phyloP scores from a whole-genome alignment of 2,888 invertebrate genomes.

The Drosophila incognita region DNA sequence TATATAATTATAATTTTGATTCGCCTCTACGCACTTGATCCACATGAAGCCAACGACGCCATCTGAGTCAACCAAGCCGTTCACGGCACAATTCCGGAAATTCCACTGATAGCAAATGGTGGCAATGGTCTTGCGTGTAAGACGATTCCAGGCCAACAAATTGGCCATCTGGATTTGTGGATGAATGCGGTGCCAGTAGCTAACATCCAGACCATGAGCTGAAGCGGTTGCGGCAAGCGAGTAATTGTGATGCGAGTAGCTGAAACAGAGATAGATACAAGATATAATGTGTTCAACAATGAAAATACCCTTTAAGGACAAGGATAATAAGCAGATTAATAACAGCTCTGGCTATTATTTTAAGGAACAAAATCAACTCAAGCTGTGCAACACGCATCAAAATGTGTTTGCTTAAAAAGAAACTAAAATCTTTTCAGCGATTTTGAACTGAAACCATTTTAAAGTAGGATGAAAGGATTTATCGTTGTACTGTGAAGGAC shows the following conservation, averaged over 20 bases:
- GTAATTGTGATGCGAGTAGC: conserved; percentile 78
- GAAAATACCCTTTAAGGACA: background rate
- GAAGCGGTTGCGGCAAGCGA: conserved; percentile 82
- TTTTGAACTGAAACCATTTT: background rate
- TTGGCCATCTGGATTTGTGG: conserved; percentile 83
- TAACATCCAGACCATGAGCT: conserved; percentile 81
- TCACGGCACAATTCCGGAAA: conserved; percentile 78
- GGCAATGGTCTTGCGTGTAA: conserved; percentile 79
- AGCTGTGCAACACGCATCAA: no score
- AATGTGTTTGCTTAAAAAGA: background rate
- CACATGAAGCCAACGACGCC: conserved; percentile 84
- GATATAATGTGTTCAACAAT: background rate
- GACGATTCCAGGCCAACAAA: conserved; percentile 79
- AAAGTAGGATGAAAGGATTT: background rate
- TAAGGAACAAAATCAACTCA: background rate
- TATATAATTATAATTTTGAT: no score
- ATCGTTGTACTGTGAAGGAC: background rate
- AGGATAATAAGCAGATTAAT: background rate
- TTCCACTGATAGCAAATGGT: conserved; percentile 84
- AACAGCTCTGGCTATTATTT: background rate
- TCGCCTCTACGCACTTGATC: conserved; percentile 71
- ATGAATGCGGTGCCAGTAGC: conserved; percentile 84
- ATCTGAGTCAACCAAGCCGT: conserved; percentile 84
- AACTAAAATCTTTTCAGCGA: background rate
- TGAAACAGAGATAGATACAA: conserved; percentile 17